A percentile compares a stretch with the other conserved stretches of the same genome.
Conservation (phyloP, 2,113 vertebrate species). For the Anas platyrhynchos region DNA sequence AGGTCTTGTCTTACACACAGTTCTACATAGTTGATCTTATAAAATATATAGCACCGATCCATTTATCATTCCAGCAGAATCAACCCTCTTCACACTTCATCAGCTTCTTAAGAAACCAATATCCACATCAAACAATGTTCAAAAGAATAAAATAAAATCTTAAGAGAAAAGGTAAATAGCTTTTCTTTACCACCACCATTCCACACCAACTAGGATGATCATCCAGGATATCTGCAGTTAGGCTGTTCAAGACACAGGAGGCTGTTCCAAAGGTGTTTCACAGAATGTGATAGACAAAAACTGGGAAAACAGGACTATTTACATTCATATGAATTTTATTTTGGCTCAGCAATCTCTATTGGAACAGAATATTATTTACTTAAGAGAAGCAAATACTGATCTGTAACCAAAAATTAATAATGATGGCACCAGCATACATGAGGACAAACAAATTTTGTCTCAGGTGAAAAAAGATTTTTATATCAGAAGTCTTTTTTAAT, state of each 20-base stretch:
- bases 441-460: background rate
- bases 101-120: background rate
- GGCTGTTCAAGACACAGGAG: background rate
- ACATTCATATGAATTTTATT: background rate
- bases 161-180: background rate
- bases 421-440: background rate
- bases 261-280: background rate
- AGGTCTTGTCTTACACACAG: background rate
- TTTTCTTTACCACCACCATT: background rate
- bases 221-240: background rate
- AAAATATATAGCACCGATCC: background rate
- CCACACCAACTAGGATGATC: background rate
- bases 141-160: background rate
- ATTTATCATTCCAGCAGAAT: background rate
- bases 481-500: background rate
- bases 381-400: background rate
- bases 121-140: background rate
- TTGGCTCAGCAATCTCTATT: background rate
- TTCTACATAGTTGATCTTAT: background rate
- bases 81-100: too few relatives aligned
- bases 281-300: background rate
- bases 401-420: background rate
- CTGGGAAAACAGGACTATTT: background rate
- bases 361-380: background rate
- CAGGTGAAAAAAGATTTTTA: background rate